Conservation (phyloP, 1,140 invertebrate species). For the Forficula auricularia region DNA sequence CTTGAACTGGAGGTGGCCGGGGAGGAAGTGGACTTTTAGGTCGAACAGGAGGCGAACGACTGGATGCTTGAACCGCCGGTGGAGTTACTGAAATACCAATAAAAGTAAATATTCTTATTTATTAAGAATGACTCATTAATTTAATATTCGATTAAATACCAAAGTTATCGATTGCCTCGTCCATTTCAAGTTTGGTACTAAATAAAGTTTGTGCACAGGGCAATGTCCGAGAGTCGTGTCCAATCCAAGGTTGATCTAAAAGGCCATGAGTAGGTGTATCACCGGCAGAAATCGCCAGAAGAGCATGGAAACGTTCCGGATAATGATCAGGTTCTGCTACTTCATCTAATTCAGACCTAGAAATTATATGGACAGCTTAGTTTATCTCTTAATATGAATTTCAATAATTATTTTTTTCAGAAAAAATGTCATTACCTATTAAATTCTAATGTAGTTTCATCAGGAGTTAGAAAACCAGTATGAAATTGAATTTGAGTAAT, state of each 20-base stretch:
- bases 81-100: too few species aligned
- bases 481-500: slow-evolving; percentile 78
- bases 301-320: slow-evolving; percentile 52
- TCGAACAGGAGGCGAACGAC: too few species aligned
- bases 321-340: slow-evolving; percentile 65
- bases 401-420: neutral
- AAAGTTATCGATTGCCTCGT: slow-evolving; percentile 65
- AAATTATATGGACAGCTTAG: slow-evolving; percentile 7
- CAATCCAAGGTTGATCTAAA: slow-evolving; percentile 55
- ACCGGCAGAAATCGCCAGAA: slow-evolving; percentile 52
- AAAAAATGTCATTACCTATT: slow-evolving; percentile 35
- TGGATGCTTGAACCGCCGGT: too few species aligned
- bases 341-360: slow-evolving; percentile 59
- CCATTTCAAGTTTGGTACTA: slow-evolving; percentile 60
- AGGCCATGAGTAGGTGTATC: slow-evolving; percentile 36
- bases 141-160: too few species aligned
- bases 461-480: slow-evolving; percentile 63
- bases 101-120: too few species aligned
- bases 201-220: slow-evolving; percentile 40
- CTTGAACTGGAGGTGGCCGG: neutral
- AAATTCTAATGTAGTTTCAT: slow-evolving; percentile 54
- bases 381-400: too few species aligned
- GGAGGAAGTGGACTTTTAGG: neutral
- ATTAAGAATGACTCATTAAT: too few species aligned
- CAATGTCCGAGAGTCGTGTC: slow-evolving; percentile 33